phyloP scores from a whole-genome alignment of 2,113 vertebrate genomes.

The Xenus cinereus region DNA sequence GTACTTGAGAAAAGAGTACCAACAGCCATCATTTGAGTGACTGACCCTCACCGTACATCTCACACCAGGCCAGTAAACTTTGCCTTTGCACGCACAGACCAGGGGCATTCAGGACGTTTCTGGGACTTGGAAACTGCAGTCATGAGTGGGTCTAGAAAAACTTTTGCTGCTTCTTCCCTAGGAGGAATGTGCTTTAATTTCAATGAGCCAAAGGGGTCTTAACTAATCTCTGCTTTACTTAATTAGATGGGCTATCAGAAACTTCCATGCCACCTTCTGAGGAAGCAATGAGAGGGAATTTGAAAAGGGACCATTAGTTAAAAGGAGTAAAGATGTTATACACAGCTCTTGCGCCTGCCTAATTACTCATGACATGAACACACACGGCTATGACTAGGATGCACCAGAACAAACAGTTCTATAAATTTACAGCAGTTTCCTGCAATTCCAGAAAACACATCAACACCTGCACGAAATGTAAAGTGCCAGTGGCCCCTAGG shows the following conservation, averaged over 20 bases:
- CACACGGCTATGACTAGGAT: background rate
- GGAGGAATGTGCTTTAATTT: background rate
- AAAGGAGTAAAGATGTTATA: background rate
- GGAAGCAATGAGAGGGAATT: background rate
- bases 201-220: background rate
- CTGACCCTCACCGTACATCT: background rate
- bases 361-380: slow-evolving; percentile 19
- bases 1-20: background rate
- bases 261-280: background rate
- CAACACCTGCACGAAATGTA: background rate
- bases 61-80: background rate
- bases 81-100: background rate
- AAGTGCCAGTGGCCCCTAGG: background rate
- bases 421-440: background rate
- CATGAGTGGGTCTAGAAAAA: background rate
- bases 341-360: background rate
- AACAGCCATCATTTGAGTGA: background rate
- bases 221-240: background rate
- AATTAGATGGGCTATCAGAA: background rate
- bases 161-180: background rate
- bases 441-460: background rate
- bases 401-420: background rate
- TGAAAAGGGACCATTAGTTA: background rate
- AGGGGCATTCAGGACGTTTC: background rate
- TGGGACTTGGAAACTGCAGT: background rate